Percentiles rank a stretch among this genome's conserved stretches.
These are phyloP conservation scores for Palythoa grandis DNA, from an alignment of 92 coral and sea anemone species.

Conservation along the genomic window DNA sequence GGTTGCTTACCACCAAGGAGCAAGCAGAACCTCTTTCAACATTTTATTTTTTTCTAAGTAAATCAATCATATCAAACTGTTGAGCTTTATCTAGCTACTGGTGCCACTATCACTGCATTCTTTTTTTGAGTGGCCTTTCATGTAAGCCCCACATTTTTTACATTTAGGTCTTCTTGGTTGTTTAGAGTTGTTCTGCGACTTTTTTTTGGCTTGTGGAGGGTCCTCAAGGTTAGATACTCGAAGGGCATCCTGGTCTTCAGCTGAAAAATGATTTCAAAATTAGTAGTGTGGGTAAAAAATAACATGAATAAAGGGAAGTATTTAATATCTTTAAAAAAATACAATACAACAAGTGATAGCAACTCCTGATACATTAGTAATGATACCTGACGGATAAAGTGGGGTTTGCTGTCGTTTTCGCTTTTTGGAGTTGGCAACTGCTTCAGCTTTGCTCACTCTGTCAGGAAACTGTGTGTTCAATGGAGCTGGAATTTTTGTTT, in stretches of 20 bases:
- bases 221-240: not conserved
- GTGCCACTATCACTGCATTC: not conserved
- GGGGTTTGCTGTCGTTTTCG: slow-evolving; percentile 13
- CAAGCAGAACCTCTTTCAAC: not conserved
- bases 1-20: not conserved
- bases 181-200: not conserved
- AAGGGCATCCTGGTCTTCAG: not conserved
- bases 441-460: slow-evolving; percentile 2
- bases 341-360: too few relatives aligned
- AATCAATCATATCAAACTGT: too few relatives aligned
- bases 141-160: slow-evolving; percentile 2
- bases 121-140: not conserved
- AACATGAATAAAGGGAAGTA: slow-evolving; percentile 3
- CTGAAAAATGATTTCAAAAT: not conserved
- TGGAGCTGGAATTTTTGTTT: slow-evolving; percentile 39
- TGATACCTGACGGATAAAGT: slow-evolving; percentile 12
- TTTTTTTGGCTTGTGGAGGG: not conserved
- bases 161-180: slow-evolving; percentile 9
- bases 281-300: not conserved
- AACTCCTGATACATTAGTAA: not conserved
- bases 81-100: not conserved
- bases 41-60: too few relatives aligned
- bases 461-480: slow-evolving; percentile 37
- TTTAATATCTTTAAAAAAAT: not conserved
- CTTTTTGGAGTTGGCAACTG: slow-evolving; percentile 28